Percentiles rank a stretch among this genome's conserved stretches.
These are phyloP conservation scores for Okapia johnstoni DNA, from an alignment of 2,113 vertebrate species.

Conservation along the genomic window DNA sequence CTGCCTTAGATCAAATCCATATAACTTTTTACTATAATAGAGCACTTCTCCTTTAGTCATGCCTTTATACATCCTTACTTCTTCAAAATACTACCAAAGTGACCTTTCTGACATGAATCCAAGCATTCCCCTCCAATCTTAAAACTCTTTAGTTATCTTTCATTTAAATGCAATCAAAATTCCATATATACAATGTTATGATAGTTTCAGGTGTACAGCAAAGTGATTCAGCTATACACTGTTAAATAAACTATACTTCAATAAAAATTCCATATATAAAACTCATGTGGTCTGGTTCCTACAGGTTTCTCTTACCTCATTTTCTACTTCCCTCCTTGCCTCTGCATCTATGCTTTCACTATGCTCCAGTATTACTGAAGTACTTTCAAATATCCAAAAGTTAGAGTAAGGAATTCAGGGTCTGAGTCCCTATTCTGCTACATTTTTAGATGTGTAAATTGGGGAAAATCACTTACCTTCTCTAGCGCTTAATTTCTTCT, in stretches of 20 bases:
- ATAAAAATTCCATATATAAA: neutral
- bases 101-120: neutral
- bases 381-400: neutral
- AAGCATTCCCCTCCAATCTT: neutral
- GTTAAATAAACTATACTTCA: neutral
- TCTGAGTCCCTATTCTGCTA: neutral
- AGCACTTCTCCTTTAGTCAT: neutral
- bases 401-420: neutral
- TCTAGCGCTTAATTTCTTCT: neutral
- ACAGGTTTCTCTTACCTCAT: neutral
- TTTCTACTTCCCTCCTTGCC: neutral
- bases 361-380: neutral
- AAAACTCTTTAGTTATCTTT: neutral
- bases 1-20: neutral
- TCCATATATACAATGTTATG: neutral
- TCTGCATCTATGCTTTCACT: neutral
- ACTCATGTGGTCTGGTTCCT: neutral
- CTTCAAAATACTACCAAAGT: neutral
- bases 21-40: neutral
- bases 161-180: neutral
- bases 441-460: neutral
- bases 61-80: neutral
- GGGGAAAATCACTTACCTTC: neutral
- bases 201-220: neutral
- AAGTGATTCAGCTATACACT: neutral